Percentiles rank a stretch among this genome's conserved stretches.
These are phyloP conservation scores for Saxidomus purpurata DNA, from an alignment of 1,140 invertebrate species.

Conservation along the genomic window DNA sequence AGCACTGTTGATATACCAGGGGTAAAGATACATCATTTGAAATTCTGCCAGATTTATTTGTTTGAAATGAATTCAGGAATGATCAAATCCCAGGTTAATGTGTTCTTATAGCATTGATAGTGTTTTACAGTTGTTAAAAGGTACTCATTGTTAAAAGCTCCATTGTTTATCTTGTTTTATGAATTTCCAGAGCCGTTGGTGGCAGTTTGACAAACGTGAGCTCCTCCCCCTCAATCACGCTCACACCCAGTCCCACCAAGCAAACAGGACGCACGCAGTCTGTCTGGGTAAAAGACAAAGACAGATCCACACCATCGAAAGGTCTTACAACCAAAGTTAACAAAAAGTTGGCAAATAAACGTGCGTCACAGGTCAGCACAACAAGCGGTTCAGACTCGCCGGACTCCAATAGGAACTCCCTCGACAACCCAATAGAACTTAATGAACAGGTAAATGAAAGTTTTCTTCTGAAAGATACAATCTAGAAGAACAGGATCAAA, in stretches of 20 bases:
- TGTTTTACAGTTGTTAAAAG: too few species aligned
- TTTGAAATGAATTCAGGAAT: too few species aligned
- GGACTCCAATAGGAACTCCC: slow-evolving; percentile 74
- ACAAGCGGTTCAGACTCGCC: slow-evolving; percentile 65
- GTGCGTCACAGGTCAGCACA: slow-evolving; percentile 77
- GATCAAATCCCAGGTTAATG: too few species aligned
- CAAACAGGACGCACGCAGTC: slow-evolving; percentile 68
- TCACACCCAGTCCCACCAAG: not conserved
- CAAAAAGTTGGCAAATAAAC: slow-evolving; percentile 71
- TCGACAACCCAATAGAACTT: slow-evolving; percentile 77
- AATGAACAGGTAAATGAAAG: slow-evolving; percentile 78
- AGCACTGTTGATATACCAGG: too few species aligned
- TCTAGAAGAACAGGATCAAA: too few species aligned
- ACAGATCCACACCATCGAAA: slow-evolving; percentile 47
- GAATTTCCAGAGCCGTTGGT: slow-evolving; percentile 10
- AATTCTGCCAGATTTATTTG: too few species aligned
- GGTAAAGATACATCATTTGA: too few species aligned
- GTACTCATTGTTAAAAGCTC: too few species aligned
- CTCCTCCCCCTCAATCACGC: not conserved
- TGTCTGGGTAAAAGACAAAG: slow-evolving; percentile 72
- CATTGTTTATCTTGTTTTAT: too few species aligned
- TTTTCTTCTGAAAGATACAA: not conserved
- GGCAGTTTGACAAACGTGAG: slow-evolving; percentile 52
- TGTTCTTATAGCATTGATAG: too few species aligned
- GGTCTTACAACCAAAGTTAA: slow-evolving; percentile 72